phyloP scores from a whole-genome alignment of 2,888 invertebrate species.

The Phyto melanocephala region DNA sequence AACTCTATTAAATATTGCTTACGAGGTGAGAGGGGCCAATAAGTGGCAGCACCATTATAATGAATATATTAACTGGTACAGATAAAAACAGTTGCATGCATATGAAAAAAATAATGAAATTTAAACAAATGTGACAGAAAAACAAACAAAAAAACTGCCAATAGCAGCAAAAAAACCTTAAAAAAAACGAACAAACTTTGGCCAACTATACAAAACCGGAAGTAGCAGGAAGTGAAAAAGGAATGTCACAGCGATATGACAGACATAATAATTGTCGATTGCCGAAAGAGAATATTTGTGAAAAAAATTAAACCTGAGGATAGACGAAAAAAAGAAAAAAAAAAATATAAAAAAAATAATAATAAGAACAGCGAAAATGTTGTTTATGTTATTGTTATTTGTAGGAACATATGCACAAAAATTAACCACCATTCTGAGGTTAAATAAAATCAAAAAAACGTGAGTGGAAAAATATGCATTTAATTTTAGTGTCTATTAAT shows the following conservation, averaged over 20 bases:
- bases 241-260: slow-evolving; percentile 20
- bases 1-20: slow-evolving; percentile 6
- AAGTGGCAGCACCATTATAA: slow-evolving; percentile 26
- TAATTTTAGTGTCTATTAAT: slow-evolving; percentile 51
- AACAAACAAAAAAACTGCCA: not conserved
- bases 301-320: not conserved
- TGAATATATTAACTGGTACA: slow-evolving; percentile 18
- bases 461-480: slow-evolving; percentile 11
- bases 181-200: not conserved
- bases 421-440: slow-evolving; percentile 45
- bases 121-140: slow-evolving; percentile 34
- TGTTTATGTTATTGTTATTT: slow-evolving; percentile 14
- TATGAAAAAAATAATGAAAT: slow-evolving; percentile 31
- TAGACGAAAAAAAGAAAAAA: not conserved
- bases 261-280: not conserved
- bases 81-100: too few relatives aligned
- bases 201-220: slow-evolving; percentile 18
- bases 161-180: not conserved
- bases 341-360: slow-evolving; percentile 38
- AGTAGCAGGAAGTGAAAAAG: slow-evolving; percentile 21
- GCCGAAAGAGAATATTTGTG: not conserved
- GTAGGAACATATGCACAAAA: not conserved
- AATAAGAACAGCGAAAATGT: too few relatives aligned
- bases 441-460: slow-evolving; percentile 30
- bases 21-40: not conserved